Conservation (phyloP, 2,797 vertebrate species). For the Bucorvus abyssinicus region DNA sequence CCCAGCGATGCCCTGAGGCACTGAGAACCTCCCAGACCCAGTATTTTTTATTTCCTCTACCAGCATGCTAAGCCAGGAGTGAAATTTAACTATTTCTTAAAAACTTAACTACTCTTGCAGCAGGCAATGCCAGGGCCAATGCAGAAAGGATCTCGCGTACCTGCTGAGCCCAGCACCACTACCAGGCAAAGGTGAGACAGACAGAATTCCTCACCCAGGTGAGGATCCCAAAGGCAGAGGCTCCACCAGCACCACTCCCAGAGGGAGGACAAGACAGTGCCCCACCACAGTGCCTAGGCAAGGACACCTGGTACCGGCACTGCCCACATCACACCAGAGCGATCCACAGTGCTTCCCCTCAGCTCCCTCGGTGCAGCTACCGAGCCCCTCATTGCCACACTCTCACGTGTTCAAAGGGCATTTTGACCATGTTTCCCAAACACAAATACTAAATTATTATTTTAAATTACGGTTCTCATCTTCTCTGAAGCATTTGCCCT, state of each 20-base stretch:
- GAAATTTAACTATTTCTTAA: background rate
- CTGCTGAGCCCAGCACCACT: accelerated
- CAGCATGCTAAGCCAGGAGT: background rate
- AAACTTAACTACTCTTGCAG: background rate
- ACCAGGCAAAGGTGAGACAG: background rate
- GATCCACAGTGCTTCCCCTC: accelerated
- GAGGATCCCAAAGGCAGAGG: background rate
- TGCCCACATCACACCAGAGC: accelerated
- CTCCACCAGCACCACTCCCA: background rate
- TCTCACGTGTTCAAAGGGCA: background rate
- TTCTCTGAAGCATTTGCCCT: conserved; percentile 2
- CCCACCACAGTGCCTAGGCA: accelerated
- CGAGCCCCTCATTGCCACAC: accelerated
- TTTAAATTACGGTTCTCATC: conserved; percentile 24
- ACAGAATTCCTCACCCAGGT: background rate
- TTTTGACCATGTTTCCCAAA: background rate
- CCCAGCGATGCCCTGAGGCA: background rate
- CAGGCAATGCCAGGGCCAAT: accelerated
- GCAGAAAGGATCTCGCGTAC: background rate
- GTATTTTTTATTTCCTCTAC: background rate
- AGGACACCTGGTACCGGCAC: accelerated
- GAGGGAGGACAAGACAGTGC: background rate
- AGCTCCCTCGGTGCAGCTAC: background rate
- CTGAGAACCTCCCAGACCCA: accelerated
- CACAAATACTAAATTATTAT: conserved; percentile 14